Conservation (phyloP, 1,140 invertebrate genomes). For the Hylaeus volcanicus region DNA sequence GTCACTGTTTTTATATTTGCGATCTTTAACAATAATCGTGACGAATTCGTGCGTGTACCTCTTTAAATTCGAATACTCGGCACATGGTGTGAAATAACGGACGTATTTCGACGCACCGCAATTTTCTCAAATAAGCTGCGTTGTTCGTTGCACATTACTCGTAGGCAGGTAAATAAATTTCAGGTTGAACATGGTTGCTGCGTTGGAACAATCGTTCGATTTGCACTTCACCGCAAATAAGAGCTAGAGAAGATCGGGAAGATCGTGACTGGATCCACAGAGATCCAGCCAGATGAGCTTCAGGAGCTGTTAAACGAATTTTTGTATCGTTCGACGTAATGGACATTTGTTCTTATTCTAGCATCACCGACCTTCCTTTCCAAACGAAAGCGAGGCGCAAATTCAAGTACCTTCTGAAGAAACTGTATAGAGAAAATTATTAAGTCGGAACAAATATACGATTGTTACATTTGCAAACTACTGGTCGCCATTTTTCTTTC, state of each 20-base stretch:
- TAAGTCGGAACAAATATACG: slow-evolving; percentile 68
- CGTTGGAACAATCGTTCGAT: neutral
- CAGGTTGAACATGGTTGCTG: neutral
- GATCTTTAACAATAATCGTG: neutral
- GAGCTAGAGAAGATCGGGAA: neutral
- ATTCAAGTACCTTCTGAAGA: slow-evolving; percentile 41
- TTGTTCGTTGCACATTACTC: too few relatives aligned
- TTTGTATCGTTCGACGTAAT: neutral
- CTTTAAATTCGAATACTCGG: too few relatives aligned
- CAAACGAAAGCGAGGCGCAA: slow-evolving; percentile 21
- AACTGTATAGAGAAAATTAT: slow-evolving; percentile 62
- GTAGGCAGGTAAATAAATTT: neutral
- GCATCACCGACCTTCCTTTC: slow-evolving; percentile 5
- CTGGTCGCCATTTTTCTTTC: slow-evolving; percentile 29
- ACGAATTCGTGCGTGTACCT: neutral
- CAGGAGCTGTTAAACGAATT: neutral
- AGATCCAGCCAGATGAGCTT: neutral
- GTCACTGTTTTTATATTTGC: neutral
- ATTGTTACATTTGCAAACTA: slow-evolving; percentile 73
- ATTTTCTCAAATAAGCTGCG: neutral
- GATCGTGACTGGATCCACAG: neutral
- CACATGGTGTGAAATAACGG: too few relatives aligned
- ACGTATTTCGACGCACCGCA: too few relatives aligned
- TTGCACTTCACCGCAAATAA: neutral
- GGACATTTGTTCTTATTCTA: neutral